Evolutionary conservation across 2,888 invertebrate genomes (phyloP).

Genomic region (Chymomyza procnemis): DNA sequence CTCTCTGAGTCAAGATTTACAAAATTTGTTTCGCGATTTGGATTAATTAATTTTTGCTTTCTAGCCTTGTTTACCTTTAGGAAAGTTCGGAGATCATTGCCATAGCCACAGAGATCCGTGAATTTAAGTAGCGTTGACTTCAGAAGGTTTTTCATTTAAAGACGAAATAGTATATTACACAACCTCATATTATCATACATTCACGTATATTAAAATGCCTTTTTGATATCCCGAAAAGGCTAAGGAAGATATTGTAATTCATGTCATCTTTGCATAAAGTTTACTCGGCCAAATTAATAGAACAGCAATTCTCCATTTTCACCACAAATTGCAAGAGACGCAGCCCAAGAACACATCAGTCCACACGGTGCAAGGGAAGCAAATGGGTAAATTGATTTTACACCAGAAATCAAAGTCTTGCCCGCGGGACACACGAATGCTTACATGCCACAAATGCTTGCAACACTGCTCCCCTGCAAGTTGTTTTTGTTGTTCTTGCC

Average conservation of each 20-base stretch:
- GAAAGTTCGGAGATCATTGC: no score
- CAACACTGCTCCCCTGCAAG: neutral
- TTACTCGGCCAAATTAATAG: conserved; percentile 76
- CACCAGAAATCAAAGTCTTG: conserved; percentile 43
- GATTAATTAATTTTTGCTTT: no score
- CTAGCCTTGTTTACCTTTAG: no score
- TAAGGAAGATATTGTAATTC: conserved; percentile 70
- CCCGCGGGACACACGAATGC: conserved; percentile 54
- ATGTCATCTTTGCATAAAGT: conserved; percentile 68
- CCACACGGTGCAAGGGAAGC: conserved; percentile 19
- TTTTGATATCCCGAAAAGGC: neutral
- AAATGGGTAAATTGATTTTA: conserved; percentile 75
- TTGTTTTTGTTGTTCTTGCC: conserved; percentile 28
- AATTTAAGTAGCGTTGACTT: no score
- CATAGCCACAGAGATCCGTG: no score
- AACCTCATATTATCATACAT: no score
- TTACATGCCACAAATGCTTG: conserved; percentile 1
- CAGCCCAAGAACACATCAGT: no score
- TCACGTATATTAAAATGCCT: no score
- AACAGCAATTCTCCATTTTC: conserved; percentile 75
- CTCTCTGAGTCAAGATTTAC: no score
- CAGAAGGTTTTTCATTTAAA: no score
- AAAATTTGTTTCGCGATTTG: no score
- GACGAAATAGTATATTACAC: no score
- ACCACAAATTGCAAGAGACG: conserved; percentile 66